These are phyloP conservation scores for Chaenodraco wilsoni DNA, from an alignment of 2,797 vertebrate genomes.

Conservation along the genomic window DNA sequence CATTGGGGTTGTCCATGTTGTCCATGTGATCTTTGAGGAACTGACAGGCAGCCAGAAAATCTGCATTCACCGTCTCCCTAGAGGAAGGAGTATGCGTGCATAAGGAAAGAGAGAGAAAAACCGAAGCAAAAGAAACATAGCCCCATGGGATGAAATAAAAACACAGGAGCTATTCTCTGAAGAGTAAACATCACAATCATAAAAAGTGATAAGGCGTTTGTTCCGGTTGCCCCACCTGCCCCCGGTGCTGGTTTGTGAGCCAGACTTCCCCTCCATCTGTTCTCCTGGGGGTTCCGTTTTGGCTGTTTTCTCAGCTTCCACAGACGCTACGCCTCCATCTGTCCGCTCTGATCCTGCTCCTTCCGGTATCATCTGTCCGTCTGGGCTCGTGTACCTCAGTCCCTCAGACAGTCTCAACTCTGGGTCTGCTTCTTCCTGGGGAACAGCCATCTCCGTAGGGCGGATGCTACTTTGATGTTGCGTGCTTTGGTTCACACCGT, in stretches of 20 bases:
- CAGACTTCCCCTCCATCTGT: constrained; percentile 63
- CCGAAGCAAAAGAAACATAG: background rate
- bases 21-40: constrained; percentile 89
- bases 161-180: background rate
- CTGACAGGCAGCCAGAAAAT: constrained; percentile 88
- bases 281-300: constrained; percentile 60
- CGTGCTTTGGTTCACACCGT: constrained; percentile 67
- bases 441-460: constrained; percentile 48
- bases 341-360: constrained; percentile 44
- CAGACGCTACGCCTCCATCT: constrained; percentile 54
- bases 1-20: constrained; percentile 84
- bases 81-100: constrained; percentile 2
- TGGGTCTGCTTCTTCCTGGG: constrained; percentile 51
- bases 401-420: constrained; percentile 28
- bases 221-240: constrained; percentile 66
- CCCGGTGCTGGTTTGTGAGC: constrained; percentile 43
- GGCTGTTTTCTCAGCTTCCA: constrained; percentile 51
- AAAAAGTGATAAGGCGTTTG: constrained; percentile 16
- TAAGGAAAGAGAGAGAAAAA: background rate
- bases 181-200: constrained; percentile 9
- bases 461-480: constrained; percentile 32
- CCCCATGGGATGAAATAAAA: constrained; percentile 15
- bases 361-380: constrained; percentile 36
- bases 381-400: constrained; percentile 28
- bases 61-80: constrained; percentile 85